Evolutionary conservation across 37 sponge, comb jelly and placozoan genomes (phyloP), one percentile per base, ranked within the genome.

Genomic region (Aphrocallistes beatrix): DNA sequence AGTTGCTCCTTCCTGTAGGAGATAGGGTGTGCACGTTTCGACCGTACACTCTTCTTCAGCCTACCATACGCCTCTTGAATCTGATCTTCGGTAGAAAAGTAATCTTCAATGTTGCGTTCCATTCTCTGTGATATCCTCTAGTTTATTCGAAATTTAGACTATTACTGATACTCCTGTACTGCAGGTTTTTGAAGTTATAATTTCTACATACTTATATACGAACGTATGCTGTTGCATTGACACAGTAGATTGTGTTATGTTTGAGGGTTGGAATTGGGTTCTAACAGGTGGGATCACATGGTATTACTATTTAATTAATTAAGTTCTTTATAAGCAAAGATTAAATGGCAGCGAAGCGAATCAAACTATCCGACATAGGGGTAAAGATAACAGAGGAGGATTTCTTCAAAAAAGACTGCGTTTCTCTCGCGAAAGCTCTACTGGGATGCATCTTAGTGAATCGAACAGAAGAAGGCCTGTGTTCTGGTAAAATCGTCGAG

Each of bases 401-500:
- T 1, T 94, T 94, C 83, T 94, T 50, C 86, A 47, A 88, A 39
- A 39, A 45, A 25, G 85, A 81, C 9, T 95, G 96, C 83, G 85
- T 86, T 32, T 83, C 81, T 0, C 88, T 95, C 37, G 94, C 94
- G 21, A 88, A 81, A 34, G 49, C 48, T 19, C 83, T 95, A 23
- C 86, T 95, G 16, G 96, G 96, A 0, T 88, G 88, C 36, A 83
- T 87, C 0, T 85, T 95, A 10, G 90, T 90, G 0, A 84, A 88
- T 37, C 0, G 21, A 25, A 37, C 38, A 38, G 85, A 85, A 19
- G 84, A 51, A 0, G 45, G 60, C 34, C 82, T 75, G 37, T 84
- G 83, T 36, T 86, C 75, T 37, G 93, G 91, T 0, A 51, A 3
- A 40, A 92, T 96, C 36, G 94, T 94, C 38, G 96, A 96, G 86